Conservation (phyloP, 2,888 invertebrate species). For the Tenthredo livida region DNA sequence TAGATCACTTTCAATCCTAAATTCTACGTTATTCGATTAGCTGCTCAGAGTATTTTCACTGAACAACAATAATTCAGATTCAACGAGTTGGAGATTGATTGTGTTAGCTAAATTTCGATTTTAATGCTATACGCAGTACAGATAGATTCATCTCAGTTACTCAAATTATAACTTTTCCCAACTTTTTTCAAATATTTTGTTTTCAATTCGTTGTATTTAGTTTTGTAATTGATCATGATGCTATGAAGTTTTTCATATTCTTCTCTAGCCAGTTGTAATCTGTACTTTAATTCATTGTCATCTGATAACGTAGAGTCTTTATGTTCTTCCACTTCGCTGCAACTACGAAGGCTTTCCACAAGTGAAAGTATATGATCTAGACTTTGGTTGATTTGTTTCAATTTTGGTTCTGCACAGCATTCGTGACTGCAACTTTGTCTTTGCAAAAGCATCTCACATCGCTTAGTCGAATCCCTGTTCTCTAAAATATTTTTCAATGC, state of each 20-base stretch:
- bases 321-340: background rate
- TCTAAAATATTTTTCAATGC: background rate
- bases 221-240: constrained; percentile 6
- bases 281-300: constrained; percentile 34
- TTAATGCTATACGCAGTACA: background rate
- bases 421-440: background rate
- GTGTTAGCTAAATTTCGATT: background rate
- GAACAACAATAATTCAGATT: background rate
- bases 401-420: constrained; percentile 6
- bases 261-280: constrained; percentile 20
- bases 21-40: background rate
- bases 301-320: background rate
- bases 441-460: background rate
- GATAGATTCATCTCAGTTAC: background rate
- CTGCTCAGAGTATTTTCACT: background rate
- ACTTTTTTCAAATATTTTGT: constrained; percentile 8
- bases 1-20: background rate
- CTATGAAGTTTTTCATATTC: constrained; percentile 39
- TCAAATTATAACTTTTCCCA: background rate
- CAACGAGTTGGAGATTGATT: background rate
- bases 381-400: constrained; percentile 14
- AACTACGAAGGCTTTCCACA: background rate
- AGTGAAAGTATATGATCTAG: background rate
- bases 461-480: background rate
- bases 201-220: constrained; percentile 33